Evolutionary conservation across 2,113 vertebrate species (phyloP).

Genomic region (Candoia aspera): DNA sequence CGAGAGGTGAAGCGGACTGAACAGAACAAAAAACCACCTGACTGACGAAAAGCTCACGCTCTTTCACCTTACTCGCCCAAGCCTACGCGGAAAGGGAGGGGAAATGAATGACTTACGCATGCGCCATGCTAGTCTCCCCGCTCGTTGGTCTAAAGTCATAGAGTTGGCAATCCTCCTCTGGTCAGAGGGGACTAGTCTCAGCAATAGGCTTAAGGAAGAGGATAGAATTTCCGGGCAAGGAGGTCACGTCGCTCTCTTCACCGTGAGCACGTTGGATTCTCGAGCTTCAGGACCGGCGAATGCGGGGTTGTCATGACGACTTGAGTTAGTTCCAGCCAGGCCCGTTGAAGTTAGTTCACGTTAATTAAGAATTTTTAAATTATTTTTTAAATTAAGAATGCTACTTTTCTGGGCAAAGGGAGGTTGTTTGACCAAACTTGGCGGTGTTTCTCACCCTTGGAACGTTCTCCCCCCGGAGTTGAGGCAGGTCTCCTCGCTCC

Average conservation of each 20-base stretch:
- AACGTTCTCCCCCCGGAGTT: no score
- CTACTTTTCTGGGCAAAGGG: not conserved
- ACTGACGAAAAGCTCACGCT: constrained; percentile 17
- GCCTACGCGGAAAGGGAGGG: no score
- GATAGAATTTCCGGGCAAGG: constrained; percentile 45
- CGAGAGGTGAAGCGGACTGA: rapidly evolving
- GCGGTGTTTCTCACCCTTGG: no score
- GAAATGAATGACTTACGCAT: not conserved
- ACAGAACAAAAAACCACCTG: not conserved
- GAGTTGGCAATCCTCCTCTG: not conserved
- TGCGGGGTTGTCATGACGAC: not conserved
- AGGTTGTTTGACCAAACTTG: not conserved
- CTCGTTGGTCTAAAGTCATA: not conserved
- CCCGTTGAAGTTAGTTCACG: not conserved
- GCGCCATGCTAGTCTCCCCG: not conserved
- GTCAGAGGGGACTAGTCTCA: not conserved
- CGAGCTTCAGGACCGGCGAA: not conserved
- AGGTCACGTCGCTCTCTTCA: constrained; percentile 79
- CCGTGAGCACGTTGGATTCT: constrained; percentile 75
- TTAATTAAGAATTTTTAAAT: not conserved
- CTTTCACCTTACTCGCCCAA: not conserved
- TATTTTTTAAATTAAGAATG: not conserved
- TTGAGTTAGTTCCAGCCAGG: not conserved
- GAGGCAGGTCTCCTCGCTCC: no score
- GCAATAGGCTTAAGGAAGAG: not conserved